Evolutionary conservation across 2,797 vertebrate genomes (phyloP).

Genomic region (Emys orbicularis): DNA sequence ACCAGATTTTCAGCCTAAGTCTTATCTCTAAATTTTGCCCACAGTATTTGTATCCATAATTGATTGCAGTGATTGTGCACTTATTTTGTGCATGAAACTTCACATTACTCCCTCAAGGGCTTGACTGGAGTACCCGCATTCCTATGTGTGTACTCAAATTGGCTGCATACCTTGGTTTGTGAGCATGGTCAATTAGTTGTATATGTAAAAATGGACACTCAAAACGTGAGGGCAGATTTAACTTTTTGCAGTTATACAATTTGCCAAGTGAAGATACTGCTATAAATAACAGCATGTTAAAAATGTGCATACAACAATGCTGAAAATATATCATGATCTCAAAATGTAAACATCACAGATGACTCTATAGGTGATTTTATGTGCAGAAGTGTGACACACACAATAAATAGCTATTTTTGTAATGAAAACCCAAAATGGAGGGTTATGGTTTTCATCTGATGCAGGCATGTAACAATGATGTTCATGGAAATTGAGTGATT

Average conservation of each 20-base stretch:
- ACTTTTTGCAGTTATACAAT: not conserved
- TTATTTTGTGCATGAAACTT: not conserved
- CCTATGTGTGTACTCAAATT: not conserved
- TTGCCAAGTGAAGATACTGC: slow-evolving; percentile 21
- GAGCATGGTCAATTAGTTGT: not conserved
- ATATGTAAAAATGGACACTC: not conserved
- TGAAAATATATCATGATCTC: not conserved
- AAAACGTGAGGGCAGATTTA: not conserved
- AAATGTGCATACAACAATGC: slow-evolving; percentile 2
- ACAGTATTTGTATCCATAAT: not conserved
- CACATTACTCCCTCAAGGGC: not conserved
- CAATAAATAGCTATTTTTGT: not conserved
- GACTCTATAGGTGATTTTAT: slow-evolving; percentile 25
- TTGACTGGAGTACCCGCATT: not conserved
- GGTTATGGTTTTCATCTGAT: slow-evolving; percentile 8
- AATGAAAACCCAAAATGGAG: not conserved
- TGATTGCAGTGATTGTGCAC: not conserved
- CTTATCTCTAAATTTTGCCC: not conserved
- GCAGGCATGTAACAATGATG: not conserved
- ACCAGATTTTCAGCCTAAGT: not conserved
- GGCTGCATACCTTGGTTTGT: not conserved
- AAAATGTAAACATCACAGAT: not conserved
- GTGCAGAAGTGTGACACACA: slow-evolving; percentile 19
- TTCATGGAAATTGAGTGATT: slow-evolving; percentile 26
- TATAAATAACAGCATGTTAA: slow-evolving; percentile 46